Conservation (phyloP, 2,888 invertebrate genomes). For the Synanthedon myopaeformis region DNA sequence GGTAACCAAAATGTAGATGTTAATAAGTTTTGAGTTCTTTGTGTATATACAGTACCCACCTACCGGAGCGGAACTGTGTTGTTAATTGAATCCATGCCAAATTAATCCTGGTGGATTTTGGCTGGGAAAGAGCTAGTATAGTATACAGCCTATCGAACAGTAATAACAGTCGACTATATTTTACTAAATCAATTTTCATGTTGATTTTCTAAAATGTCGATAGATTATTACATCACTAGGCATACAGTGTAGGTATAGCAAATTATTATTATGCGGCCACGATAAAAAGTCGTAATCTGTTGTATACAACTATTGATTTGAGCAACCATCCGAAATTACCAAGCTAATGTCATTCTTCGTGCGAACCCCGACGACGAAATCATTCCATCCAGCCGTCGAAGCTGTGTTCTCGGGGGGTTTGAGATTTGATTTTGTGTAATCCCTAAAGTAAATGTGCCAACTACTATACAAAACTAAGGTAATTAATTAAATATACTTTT, state of each 20-base stretch:
- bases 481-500: slow-evolving; percentile 29
- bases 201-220: no score
- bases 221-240: no score
- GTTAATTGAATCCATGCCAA: no score
- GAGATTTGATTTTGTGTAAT: slow-evolving; percentile 62
- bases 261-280: slow-evolving; percentile 51
- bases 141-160: no score
- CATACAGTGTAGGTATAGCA: slow-evolving; percentile 17
- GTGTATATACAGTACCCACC: no score
- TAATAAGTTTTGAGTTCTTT: no score
- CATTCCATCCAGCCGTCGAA: slow-evolving; percentile 71
- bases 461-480: slow-evolving; percentile 63
- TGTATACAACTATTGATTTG: slow-evolving; percentile 17
- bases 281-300: slow-evolving; percentile 25
- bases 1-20: no score
- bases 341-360: slow-evolving; percentile 49
- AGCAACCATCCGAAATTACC: slow-evolving; percentile 35
- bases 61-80: no score
- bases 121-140: no score
- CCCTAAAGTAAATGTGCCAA: slow-evolving; percentile 64
- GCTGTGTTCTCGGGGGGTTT: slow-evolving; percentile 67
- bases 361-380: slow-evolving; percentile 62
- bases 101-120: no score
- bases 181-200: no score
- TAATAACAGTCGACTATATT: no score